A percentile compares a stretch with the other conserved stretches of the same genome.
Conservation (phyloP, 2,888 invertebrate species). For the Hylaea fasciaria region DNA sequence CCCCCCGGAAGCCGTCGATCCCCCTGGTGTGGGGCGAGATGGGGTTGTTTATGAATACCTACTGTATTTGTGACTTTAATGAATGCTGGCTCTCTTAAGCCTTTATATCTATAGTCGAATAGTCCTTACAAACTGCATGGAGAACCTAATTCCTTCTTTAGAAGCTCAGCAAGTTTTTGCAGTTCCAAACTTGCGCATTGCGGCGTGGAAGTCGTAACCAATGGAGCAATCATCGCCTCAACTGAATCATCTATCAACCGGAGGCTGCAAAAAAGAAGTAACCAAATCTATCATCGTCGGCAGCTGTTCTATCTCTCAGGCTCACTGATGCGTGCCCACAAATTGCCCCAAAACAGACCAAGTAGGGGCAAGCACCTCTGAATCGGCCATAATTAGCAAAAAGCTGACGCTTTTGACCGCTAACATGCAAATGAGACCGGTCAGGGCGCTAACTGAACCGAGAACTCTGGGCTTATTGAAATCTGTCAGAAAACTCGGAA, state of each 20-base stretch:
- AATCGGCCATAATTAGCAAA: constrained; percentile 20
- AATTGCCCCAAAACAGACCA: constrained; percentile 16
- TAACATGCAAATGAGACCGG: constrained; percentile 35
- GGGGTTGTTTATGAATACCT: no score
- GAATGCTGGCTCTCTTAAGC: no score
- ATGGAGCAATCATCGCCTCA: background rate
- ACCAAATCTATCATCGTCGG: background rate
- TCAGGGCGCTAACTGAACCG: constrained; percentile 9
- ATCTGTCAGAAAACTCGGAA: constrained; percentile 7
- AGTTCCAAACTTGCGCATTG: no score
- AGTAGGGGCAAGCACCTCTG: constrained; percentile 23
- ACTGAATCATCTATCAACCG: background rate
- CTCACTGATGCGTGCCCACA: constrained; percentile 20
- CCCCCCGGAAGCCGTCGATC: no score
- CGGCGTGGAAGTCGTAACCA: no score
- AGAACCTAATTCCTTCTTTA: no score
- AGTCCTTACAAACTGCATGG: no score
- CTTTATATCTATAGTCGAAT: no score
- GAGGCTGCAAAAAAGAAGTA: background rate
- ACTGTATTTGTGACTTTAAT: no score
- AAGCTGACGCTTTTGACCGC: constrained; percentile 15
- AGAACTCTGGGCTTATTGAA: constrained; percentile 8
- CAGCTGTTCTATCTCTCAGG: background rate
- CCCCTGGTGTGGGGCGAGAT: no score
- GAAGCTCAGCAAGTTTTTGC: no score